Conservation (phyloP, 2,797 vertebrate species). For the Ispidina lecontei region DNA sequence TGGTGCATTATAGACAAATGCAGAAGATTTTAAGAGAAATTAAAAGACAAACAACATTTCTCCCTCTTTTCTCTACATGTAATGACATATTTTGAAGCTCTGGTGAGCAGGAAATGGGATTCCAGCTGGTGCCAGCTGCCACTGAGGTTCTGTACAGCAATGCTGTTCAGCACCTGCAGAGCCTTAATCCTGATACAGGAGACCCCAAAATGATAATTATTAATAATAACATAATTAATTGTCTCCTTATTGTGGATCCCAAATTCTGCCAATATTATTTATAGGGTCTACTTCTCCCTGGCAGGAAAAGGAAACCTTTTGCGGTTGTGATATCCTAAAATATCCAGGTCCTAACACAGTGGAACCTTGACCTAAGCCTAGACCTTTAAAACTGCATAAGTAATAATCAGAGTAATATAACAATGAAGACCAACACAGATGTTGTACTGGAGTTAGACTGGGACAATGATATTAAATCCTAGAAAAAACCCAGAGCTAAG, state of each 20-base stretch:
- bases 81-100: constrained; percentile 67
- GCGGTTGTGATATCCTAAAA: background rate
- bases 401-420: background rate
- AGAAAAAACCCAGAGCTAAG: background rate
- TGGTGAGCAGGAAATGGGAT: constrained; percentile 70
- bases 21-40: constrained; percentile 29
- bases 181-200: constrained; percentile 30
- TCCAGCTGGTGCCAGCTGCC: constrained; percentile 70
- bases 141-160: constrained; percentile 24
- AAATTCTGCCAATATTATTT: background rate
- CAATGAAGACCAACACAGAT: background rate
- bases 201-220: background rate
- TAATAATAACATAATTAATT: background rate
- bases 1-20: constrained; percentile 4
- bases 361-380: background rate
- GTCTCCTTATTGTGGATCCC: background rate
- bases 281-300: background rate
- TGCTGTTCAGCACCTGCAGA: constrained; percentile 55
- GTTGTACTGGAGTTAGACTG: background rate
- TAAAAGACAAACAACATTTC: constrained; percentile 43
- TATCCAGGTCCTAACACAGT: background rate
- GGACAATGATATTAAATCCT: background rate
- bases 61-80: constrained; percentile 34
- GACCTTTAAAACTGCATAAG: background rate
- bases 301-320: background rate